phyloP scores from a whole-genome alignment of 2,888 invertebrate species.

The Cactoblastis cactorum region DNA sequence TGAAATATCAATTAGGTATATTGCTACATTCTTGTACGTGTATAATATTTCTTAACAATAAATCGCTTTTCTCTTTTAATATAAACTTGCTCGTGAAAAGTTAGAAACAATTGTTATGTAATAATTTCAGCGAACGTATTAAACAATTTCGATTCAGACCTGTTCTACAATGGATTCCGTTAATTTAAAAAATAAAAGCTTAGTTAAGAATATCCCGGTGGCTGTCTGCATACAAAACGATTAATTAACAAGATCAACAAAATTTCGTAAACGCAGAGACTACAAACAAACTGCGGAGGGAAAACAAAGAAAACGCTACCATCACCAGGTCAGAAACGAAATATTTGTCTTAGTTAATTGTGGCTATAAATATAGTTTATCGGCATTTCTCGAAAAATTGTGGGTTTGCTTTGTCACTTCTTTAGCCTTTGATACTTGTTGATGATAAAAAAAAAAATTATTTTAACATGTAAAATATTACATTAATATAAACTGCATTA shows the following conservation, averaged over 20 bases:
- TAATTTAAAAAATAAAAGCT: conserved; percentile 39
- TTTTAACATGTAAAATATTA: too few species aligned
- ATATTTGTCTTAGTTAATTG: conserved; percentile 44
- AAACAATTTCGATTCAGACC: conserved; percentile 30
- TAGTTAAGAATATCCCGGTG: conserved; percentile 37
- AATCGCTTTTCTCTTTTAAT: too few species aligned
- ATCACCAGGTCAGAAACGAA: conserved; percentile 43
- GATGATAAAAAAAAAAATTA: too few species aligned
- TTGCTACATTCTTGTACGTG: too few species aligned
- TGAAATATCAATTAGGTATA: too few species aligned
- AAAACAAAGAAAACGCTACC: conserved; percentile 44
- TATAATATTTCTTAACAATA: too few species aligned
- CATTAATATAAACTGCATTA: too few species aligned
- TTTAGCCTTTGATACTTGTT: neutral
- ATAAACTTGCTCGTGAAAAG: neutral
- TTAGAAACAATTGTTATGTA: conserved; percentile 2
- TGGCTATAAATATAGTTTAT: conserved; percentile 28
- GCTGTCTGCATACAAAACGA: conserved; percentile 67
- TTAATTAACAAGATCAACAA: conserved; percentile 71
- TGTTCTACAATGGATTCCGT: conserved; percentile 28
- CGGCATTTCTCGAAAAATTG: neutral
- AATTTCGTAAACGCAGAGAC: conserved; percentile 54
- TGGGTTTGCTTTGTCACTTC: neutral
- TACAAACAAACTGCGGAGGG: conserved; percentile 42
- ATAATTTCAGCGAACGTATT: conserved; percentile 26